These are phyloP conservation scores for Alcis repandata DNA, from an alignment of 2,888 invertebrate genomes.

Conservation along the genomic window DNA sequence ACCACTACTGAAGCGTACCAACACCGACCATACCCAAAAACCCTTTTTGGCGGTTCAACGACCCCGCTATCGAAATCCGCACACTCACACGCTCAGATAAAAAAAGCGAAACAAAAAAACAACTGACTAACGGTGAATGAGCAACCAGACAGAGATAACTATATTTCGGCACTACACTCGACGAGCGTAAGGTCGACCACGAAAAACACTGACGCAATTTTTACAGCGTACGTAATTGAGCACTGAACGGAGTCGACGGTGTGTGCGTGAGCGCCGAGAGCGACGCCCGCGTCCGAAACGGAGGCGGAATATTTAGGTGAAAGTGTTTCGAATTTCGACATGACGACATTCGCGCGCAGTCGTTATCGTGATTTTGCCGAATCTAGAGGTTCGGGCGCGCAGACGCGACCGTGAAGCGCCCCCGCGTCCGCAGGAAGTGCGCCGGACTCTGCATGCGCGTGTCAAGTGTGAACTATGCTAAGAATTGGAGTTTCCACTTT, in stretches of 20 bases:
- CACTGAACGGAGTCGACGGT: constrained; percentile 73
- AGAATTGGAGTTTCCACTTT: constrained; percentile 75
- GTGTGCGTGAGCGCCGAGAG: constrained; percentile 85
- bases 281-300: constrained; percentile 86
- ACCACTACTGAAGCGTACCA: constrained; percentile 69
- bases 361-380: constrained; percentile 87
- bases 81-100: constrained; percentile 83
- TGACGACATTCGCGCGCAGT: constrained; percentile 87
- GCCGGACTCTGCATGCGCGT: constrained; percentile 68
- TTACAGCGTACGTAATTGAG: constrained; percentile 85
- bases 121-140: constrained; percentile 76
- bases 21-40: constrained; percentile 77
- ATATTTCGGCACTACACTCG: constrained; percentile 80
- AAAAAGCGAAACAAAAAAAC: constrained; percentile 81
- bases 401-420: constrained; percentile 64
- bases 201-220: constrained; percentile 87
- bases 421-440: constrained; percentile 74
- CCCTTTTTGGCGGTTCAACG: constrained; percentile 82
- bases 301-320: constrained; percentile 87
- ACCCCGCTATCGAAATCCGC: constrained; percentile 86
- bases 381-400: constrained; percentile 82
- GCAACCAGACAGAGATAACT: constrained; percentile 82
- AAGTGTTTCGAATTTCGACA: constrained; percentile 87
- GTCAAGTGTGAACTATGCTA: constrained; percentile 78
- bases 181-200: constrained; percentile 81